A percentile compares a stretch with the other conserved stretches of the same genome.
These are phyloP conservation scores for Tetranychus piercei DNA, from an alignment of 2,888 invertebrate species.

Conservation along the genomic window DNA sequence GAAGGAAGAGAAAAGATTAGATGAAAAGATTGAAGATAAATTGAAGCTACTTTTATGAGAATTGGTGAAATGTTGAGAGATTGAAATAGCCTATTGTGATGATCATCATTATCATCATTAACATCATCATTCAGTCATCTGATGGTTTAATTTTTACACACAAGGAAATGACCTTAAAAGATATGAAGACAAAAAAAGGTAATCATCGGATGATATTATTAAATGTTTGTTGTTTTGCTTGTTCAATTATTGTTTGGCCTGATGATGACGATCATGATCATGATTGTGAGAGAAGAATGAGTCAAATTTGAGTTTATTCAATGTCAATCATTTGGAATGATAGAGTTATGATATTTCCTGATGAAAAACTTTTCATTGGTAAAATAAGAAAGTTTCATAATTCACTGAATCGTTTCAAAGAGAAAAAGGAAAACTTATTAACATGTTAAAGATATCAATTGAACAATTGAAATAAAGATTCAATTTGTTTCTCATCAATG, in stretches of 20 bases:
- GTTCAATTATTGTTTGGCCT: too few relatives aligned
- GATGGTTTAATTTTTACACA: background rate
- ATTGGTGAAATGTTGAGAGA: background rate
- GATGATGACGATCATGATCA: too few relatives aligned
- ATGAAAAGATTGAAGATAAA: background rate
- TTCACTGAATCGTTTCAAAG: background rate
- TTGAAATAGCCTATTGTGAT: background rate
- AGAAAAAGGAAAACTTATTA: too few relatives aligned
- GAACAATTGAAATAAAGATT: too few relatives aligned
- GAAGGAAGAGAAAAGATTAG: background rate
- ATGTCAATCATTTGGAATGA: background rate
- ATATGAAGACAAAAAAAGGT: background rate
- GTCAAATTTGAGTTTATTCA: background rate
- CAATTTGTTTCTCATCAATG: too few relatives aligned
- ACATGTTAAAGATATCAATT: too few relatives aligned
- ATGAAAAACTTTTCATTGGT: background rate
- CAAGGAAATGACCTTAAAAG: background rate
- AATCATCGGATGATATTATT: background rate
- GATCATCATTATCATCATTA: background rate
- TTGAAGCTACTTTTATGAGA: background rate
- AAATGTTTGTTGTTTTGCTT: too few relatives aligned
- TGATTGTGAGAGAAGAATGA: too few relatives aligned
- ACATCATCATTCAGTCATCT: background rate
- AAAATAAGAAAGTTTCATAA: background rate
- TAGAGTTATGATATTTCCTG: background rate